Conservation (phyloP, 92 coral and sea anemone species). For the Desmophyllum pertusum region DNA sequence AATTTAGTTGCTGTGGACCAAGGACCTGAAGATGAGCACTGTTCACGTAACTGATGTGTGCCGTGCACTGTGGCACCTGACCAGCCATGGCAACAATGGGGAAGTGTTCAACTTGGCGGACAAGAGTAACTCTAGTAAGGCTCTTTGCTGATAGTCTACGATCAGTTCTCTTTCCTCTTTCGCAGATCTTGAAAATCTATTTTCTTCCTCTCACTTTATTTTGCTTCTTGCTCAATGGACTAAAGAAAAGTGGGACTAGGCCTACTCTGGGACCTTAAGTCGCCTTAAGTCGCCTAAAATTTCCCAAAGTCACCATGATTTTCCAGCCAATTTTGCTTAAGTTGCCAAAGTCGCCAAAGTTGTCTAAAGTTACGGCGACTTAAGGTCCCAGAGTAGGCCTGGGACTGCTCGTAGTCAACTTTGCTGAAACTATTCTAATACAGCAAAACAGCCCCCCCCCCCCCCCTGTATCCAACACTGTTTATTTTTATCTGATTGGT, state of each 20-base stretch:
- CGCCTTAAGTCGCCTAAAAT: too few relatives aligned
- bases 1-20: conserved; percentile 89
- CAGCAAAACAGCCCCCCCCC: background rate
- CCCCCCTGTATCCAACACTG: background rate
- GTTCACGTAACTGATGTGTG: conserved; percentile 92
- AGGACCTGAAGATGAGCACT: conserved; percentile 95
- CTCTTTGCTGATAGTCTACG: background rate
- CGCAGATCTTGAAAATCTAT: too few relatives aligned
- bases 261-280: too few relatives aligned
- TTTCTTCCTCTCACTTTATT: too few relatives aligned
- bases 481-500: background rate
- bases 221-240: too few relatives aligned
- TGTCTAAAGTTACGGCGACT: too few relatives aligned
- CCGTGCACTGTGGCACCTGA: conserved; percentile 93
- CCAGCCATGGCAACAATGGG: conserved; percentile 73
- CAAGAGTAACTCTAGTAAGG: conserved; percentile 86
- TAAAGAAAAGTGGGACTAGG: too few relatives aligned
- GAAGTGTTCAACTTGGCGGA: conserved; percentile 88
- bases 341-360: too few relatives aligned
- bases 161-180: background rate
- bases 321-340: too few relatives aligned
- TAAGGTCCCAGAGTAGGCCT: too few relatives aligned
- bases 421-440: background rate
- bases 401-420: too few relatives aligned
- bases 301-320: too few relatives aligned